These are phyloP conservation scores for Allolobophora icterica DNA, from an alignment of 2,888 invertebrate species.

Conservation along the genomic window DNA sequence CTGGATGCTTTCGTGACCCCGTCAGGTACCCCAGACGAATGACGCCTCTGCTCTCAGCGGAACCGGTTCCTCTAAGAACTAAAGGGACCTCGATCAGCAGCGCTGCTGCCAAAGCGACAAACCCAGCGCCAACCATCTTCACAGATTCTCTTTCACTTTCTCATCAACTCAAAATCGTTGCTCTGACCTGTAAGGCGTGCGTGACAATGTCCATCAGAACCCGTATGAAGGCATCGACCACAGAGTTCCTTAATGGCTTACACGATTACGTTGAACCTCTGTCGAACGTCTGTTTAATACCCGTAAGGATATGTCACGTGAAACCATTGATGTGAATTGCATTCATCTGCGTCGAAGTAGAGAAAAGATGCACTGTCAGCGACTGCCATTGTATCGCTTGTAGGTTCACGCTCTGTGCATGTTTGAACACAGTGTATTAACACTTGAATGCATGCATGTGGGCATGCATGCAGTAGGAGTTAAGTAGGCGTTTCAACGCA, in stretches of 20 bases:
- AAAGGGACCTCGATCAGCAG: not conserved
- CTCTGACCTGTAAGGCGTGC: not conserved
- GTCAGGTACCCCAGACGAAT: slow-evolving; percentile 44
- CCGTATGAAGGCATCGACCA: too few species aligned
- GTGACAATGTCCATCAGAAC: too few species aligned
- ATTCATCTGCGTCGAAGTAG: not conserved
- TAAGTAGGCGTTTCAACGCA: too few species aligned
- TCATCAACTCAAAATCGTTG: not conserved
- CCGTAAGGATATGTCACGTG: not conserved
- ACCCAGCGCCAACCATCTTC: not conserved
- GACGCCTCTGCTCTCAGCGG: not conserved
- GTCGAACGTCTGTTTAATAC: too few species aligned
- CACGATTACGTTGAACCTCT: too few species aligned
- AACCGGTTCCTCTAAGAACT: not conserved
- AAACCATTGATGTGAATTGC: too few species aligned
- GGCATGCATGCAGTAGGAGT: too few species aligned
- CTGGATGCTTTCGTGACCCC: slow-evolving; percentile 37
- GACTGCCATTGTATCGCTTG: not conserved
- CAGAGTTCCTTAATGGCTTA: too few species aligned
- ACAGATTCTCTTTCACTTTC: too few species aligned
- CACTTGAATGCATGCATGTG: too few species aligned
- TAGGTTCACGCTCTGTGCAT: too few species aligned
- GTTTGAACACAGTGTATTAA: too few species aligned
- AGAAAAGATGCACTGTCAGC: not conserved
- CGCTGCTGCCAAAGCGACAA: not conserved